Evolutionary conservation across 2,888 invertebrate genomes (phyloP).

Genomic region (Reticulitermes lucifugus): DNA sequence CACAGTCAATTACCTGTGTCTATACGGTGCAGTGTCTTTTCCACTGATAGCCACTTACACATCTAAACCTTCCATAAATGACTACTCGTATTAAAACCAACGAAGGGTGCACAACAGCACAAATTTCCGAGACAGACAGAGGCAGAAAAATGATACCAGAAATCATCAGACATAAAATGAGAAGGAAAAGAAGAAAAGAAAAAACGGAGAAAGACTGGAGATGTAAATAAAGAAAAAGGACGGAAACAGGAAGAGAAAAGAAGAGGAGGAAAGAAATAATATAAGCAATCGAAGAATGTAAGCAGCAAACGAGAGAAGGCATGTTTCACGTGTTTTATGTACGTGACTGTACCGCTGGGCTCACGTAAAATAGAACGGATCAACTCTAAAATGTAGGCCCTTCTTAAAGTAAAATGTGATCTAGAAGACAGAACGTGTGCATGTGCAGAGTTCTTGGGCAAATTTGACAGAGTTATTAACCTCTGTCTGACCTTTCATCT

Average conservation of each 20-base stretch:
- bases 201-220: neutral
- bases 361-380: neutral
- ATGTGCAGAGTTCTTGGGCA: slow-evolving; percentile 33
- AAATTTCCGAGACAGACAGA: no score
- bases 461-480: slow-evolving; percentile 51
- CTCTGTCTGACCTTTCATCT: slow-evolving; percentile 44
- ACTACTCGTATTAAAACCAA: no score
- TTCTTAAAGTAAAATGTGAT: neutral
- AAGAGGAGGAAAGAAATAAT: neutral
- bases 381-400: neutral
- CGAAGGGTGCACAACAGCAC: no score
- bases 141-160: no score
- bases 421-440: neutral
- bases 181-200: no score
- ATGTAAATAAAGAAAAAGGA: neutral
- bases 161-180: no score
- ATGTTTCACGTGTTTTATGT: neutral
- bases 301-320: no score
- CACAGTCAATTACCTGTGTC: no score
- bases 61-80: no score
- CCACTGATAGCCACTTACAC: no score
- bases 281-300: neutral
- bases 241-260: neutral
- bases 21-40: no score
- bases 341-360: neutral